These are phyloP conservation scores for Zonotrichia albicollis DNA, from an alignment of 2,797 vertebrate species.

Conservation along the genomic window DNA sequence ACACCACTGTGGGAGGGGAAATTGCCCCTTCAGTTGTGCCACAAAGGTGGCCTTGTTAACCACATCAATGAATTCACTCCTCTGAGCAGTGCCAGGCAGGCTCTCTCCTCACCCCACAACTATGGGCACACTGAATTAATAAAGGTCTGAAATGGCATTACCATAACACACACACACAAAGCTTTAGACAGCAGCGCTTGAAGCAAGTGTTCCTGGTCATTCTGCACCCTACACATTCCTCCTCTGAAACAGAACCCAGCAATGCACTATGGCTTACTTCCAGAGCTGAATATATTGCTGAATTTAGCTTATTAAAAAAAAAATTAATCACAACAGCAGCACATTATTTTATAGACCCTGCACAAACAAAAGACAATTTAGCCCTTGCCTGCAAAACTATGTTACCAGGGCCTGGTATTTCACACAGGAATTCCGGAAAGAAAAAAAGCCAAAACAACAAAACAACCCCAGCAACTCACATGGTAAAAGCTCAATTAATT, in stretches of 20 bases:
- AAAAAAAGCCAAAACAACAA: not conserved
- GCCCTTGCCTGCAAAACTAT: conserved; percentile 5
- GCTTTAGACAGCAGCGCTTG: conserved; percentile 17
- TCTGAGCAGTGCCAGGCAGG: not conserved
- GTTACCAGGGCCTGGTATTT: not conserved
- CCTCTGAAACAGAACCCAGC: not conserved
- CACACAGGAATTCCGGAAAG: not conserved
- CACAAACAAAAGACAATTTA: conserved; percentile 1
- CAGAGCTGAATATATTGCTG: conserved; percentile 49
- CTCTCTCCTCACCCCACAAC: not conserved
- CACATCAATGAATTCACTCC: not conserved
- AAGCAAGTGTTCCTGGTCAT: not conserved
- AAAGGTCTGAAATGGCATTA: not conserved
- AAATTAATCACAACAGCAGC: conserved; percentile 10
- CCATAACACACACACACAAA: not conserved
- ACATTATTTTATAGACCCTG: conserved; percentile 12
- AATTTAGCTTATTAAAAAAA: conserved; percentile 36
- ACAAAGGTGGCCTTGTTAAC: not conserved
- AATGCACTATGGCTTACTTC: conserved; percentile 54
- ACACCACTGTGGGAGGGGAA: not conserved
- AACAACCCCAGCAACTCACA: not conserved
- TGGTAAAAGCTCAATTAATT: not conserved
- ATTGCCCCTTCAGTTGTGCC: not conserved
- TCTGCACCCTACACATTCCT: not conserved
- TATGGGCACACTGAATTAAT: not conserved